Base-by-base conservation (phyloP, 2,888 invertebrate genomes). In the Nomada fabriciana region DNA sequence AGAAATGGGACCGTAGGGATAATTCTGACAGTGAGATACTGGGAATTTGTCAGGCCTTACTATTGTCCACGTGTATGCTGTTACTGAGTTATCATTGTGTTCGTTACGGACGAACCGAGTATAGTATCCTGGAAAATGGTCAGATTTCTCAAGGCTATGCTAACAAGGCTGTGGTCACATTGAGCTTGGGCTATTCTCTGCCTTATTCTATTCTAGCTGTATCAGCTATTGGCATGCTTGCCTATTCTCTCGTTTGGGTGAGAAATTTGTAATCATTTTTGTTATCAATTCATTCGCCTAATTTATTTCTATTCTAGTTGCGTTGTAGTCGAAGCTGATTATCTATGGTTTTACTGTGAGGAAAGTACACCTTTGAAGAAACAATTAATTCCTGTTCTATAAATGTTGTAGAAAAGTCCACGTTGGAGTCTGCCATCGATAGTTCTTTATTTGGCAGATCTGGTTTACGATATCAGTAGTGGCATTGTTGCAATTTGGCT, bases 361-460 rank as follows among this genome's bases (percentile, higher is more conserved):
- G 50, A 0, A 15, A 15, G 50, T 50, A 50, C 5, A 5, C 18
- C 18, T 5, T 7, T 0, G n/a, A n/a, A n/a, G 13, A 18, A n/a
- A 18, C 7, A 18, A 53, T n/a, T 53, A n/a, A n/a, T 18, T 3
- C n/a, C 9, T 18, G n/a, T 18, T 47, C 3, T 20, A 13, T 20
- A 18, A 82, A 70, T 50, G 68, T 80, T 42, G 29, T 59, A 92
- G 92, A 88, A 87, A 69, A 88, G 79, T 50, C 87, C 91, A 60
- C 73, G 83, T 7, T 92, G 91, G 91, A 91, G 91, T 84, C 80
- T 92, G 7, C 92, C 92, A 36, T 85, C 89, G 36, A 88, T 92
- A 68, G 68, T 89, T 25, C 71, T 91, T 9, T 90, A 88, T 42
- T 76, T 91, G 80, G 73, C 85, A 1, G 89, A 92, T 59, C 76